A percentile compares a stretch with the other conserved stretches of the same genome.
These are phyloP conservation scores for Tenthredo scrophulariae DNA, from an alignment of 2,888 invertebrate species.

Conservation along the genomic window DNA sequence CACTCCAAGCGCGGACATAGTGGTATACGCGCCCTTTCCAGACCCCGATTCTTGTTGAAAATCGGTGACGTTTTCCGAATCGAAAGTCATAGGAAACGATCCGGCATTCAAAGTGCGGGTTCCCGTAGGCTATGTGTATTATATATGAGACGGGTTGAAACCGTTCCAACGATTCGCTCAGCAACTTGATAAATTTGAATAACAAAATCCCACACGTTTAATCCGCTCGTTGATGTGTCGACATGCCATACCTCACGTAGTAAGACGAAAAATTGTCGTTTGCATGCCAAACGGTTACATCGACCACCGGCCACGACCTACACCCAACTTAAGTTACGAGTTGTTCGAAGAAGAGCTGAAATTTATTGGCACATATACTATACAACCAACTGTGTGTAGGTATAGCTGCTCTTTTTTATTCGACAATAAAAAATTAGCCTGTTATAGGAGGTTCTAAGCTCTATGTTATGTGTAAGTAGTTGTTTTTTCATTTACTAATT, in stretches of 20 bases:
- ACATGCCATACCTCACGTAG: not conserved
- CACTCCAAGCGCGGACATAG: not conserved
- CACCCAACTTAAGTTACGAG: not conserved
- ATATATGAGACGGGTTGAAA: not conserved
- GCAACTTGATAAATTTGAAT: slow-evolving; percentile 70
- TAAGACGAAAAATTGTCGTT: slow-evolving; percentile 61
- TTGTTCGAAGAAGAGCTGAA: not conserved
- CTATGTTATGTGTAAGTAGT: not conserved
- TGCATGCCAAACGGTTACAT: slow-evolving; percentile 66
- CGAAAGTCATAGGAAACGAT: slow-evolving; percentile 59
- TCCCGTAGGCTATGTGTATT: not conserved
- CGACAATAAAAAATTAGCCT: not conserved
- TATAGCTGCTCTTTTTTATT: not conserved
- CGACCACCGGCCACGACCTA: slow-evolving; percentile 39
- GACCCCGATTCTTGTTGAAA: not conserved
- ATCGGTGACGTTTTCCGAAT: slow-evolving; percentile 56
- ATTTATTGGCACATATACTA: not conserved
- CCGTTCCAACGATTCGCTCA: slow-evolving; percentile 41
- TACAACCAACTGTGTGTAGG: too few relatives aligned
- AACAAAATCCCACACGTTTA: slow-evolving; percentile 69
- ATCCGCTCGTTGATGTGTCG: not conserved
- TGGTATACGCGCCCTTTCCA: not conserved
- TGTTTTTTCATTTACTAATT: not conserved
- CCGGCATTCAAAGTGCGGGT: slow-evolving; percentile 64
- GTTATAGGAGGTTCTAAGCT: not conserved